These are phyloP conservation scores for Campopleginae sp. DNA, from an alignment of 2,888 invertebrate species.

Conservation along the genomic window DNA sequence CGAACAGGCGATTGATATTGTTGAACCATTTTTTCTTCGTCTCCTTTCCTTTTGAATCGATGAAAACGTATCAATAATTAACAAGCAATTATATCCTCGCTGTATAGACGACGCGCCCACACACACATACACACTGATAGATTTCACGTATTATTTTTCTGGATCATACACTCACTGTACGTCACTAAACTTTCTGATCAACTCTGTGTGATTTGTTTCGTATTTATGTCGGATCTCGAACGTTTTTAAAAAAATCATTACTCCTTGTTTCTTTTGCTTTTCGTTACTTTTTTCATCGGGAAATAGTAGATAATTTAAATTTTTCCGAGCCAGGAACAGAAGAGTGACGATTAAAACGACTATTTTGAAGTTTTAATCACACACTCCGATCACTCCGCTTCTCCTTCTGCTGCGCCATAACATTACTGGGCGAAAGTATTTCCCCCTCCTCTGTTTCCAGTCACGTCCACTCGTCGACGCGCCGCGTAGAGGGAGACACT, in stretches of 20 bases:
- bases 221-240: neutral
- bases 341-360: constrained; percentile 47
- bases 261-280: neutral
- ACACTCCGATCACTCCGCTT: constrained; percentile 54
- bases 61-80: constrained; percentile 11
- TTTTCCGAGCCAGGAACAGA: constrained; percentile 40
- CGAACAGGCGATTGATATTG: constrained; percentile 97
- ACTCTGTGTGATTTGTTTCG: neutral
- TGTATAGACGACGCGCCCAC: neutral
- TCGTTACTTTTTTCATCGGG: neutral
- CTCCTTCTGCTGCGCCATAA: constrained; percentile 66
- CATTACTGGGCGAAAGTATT: constrained; percentile 49
- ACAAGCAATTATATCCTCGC: constrained; percentile 27
- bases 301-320: neutral
- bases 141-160: constrained; percentile 35
- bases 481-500: constrained; percentile 1
- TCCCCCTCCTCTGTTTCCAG: neutral
- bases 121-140: neutral
- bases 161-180: constrained; percentile 3
- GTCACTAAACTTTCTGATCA: neutral
- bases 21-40: constrained; percentile 93
- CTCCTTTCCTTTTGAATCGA: constrained; percentile 11
- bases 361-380: constrained; percentile 37
- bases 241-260: neutral
- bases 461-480: neutral